A percentile compares a stretch with the other conserved stretches of the same genome.
Conservation (phyloP, 2,888 invertebrate genomes). For the Pseudococcus viburni region DNA sequence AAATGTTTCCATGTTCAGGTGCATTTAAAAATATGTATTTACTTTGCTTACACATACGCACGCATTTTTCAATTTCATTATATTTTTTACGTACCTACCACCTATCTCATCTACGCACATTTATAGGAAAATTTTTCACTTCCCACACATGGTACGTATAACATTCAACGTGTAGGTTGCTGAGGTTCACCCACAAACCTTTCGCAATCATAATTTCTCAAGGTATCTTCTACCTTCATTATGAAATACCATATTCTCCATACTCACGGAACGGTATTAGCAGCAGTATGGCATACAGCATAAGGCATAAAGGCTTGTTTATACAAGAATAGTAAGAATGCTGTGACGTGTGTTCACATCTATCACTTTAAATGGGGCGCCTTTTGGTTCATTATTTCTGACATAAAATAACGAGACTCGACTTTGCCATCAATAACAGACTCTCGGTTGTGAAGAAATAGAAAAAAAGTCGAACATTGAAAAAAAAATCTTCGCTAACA, state of each 20-base stretch:
- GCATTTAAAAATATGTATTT: too few relatives aligned
- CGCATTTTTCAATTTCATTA: too few relatives aligned
- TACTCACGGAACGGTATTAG: neutral
- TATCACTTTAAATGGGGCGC: slow-evolving; percentile 60
- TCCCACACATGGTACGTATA: too few relatives aligned
- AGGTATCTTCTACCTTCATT: neutral
- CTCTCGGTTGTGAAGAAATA: slow-evolving; percentile 26
- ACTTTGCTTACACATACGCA: too few relatives aligned
- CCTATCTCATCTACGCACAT: too few relatives aligned
- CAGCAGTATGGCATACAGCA: neutral
- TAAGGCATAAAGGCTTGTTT: slow-evolving; percentile 50
- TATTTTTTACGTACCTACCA: too few relatives aligned
- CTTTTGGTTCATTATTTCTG: slow-evolving; percentile 63
- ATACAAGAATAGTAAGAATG: slow-evolving; percentile 60
- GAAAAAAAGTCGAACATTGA: slow-evolving; percentile 52
- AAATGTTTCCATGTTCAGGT: too few relatives aligned
- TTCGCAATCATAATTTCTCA: too few relatives aligned
- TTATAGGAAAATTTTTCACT: too few relatives aligned
- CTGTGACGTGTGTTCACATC: slow-evolving; percentile 57
- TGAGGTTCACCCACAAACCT: too few relatives aligned
- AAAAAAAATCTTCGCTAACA: slow-evolving; percentile 42
- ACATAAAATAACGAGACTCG: slow-evolving; percentile 63
- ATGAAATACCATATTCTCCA: neutral
- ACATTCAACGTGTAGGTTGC: too few relatives aligned
- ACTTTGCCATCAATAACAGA: slow-evolving; percentile 63